These are phyloP conservation scores for Phaetusa simplex DNA, from an alignment of 2,113 vertebrate genomes.

Conservation along the genomic window DNA sequence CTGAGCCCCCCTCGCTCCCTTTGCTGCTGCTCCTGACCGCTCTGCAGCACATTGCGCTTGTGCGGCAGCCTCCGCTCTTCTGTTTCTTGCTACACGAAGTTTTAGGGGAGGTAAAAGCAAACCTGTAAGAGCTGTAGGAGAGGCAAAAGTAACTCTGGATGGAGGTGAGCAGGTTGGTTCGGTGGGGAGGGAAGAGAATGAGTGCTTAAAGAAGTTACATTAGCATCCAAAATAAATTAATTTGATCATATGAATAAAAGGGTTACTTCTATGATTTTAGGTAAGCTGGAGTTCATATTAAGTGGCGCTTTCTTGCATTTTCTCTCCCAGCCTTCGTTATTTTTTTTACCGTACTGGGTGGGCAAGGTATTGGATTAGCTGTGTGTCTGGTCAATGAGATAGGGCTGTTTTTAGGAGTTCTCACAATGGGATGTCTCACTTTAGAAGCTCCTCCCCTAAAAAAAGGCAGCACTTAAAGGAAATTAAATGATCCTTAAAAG, in stretches of 20 bases:
- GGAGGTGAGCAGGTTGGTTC: neutral
- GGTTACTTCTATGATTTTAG: neutral
- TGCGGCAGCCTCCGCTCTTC: neutral
- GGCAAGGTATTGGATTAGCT: neutral
- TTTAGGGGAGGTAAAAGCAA: neutral
- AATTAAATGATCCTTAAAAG: neutral
- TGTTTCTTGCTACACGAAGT: neutral
- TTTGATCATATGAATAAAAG: neutral
- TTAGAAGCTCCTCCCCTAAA: neutral
- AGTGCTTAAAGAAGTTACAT: neutral
- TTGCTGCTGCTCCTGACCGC: neutral
- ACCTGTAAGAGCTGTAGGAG: neutral
- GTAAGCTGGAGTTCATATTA: neutral
- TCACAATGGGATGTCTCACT: neutral
- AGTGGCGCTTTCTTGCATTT: neutral
- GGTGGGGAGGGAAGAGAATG: neutral
- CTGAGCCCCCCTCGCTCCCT: neutral
- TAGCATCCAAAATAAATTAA: neutral
- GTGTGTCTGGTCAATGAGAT: neutral
- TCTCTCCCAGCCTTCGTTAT: neutral
- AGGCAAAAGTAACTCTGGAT: neutral
- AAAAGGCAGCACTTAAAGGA: neutral
- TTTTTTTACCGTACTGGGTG: too few species aligned
- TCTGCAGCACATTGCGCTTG: too few species aligned
- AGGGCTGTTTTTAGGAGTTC: neutral